These are phyloP conservation scores for Sturmia bella DNA, from an alignment of 2,888 invertebrate genomes.

Conservation along the genomic window DNA sequence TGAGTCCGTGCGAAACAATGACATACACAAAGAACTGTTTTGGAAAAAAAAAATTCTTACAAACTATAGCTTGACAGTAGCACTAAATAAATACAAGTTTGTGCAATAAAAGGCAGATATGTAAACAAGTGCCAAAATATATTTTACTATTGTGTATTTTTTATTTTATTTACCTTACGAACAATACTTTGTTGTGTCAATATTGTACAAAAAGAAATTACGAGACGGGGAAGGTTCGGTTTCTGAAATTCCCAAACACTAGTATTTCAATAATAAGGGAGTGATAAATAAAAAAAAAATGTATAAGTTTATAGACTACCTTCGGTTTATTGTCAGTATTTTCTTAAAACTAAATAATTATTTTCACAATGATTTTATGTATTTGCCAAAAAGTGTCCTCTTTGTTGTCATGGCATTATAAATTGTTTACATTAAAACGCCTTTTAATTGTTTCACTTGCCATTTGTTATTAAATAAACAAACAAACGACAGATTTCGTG, in stretches of 20 bases:
- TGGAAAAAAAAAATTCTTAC: constrained; percentile 32
- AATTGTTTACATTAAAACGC: constrained; percentile 70
- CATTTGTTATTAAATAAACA: constrained; percentile 54
- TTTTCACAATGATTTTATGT: constrained; percentile 30
- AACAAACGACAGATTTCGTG: constrained; percentile 51
- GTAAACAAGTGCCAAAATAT: constrained; percentile 71
- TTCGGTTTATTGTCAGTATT: constrained; percentile 25
- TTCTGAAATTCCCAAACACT: constrained; percentile 16
- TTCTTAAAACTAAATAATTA: constrained; percentile 6
- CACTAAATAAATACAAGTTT: constrained; percentile 64
- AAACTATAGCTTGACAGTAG: constrained; percentile 61
- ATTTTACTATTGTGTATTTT: constrained; percentile 34
- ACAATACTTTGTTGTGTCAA: constrained; percentile 62
- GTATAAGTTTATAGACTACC: constrained; percentile 26
- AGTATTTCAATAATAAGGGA: constrained; percentile 59
- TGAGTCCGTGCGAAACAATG: background rate
- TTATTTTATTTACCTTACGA: background rate
- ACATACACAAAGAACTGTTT: constrained; percentile 4
- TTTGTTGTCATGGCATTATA: constrained; percentile 55
- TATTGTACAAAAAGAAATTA: constrained; percentile 21
- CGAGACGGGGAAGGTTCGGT: constrained; percentile 25
- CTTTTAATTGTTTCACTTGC: constrained; percentile 69
- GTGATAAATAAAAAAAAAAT: constrained; percentile 60
- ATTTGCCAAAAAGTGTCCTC: constrained; percentile 46
- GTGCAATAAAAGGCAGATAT: constrained; percentile 52